Evolutionary conservation across 2,797 vertebrate species (phyloP).

Genomic region (Macropodus opercularis): DNA sequence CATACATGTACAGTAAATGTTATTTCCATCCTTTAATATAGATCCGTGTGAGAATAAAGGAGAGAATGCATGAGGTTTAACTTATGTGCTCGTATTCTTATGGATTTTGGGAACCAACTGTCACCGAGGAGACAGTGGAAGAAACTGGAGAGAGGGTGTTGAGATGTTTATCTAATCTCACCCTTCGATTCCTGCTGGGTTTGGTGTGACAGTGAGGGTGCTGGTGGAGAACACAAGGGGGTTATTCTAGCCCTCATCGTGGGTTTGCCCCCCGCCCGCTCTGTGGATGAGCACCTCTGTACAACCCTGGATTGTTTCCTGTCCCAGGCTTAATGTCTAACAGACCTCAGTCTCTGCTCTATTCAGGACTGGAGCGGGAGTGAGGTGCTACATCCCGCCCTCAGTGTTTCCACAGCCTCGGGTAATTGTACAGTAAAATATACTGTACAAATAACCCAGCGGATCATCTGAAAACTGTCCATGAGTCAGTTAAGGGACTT

Average conservation of each 20-base stretch:
- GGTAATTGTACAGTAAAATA: slow-evolving; percentile 12
- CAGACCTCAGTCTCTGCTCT: slow-evolving; percentile 70
- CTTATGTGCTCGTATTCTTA: slow-evolving; percentile 19
- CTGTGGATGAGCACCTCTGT: slow-evolving; percentile 55
- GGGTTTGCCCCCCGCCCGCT: slow-evolving; percentile 47
- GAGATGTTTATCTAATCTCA: slow-evolving; percentile 69
- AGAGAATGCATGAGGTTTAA: slow-evolving; percentile 39
- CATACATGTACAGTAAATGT: too few relatives aligned
- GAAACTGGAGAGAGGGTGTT: slow-evolving; percentile 38
- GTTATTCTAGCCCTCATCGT: slow-evolving; percentile 43
- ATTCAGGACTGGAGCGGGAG: slow-evolving; percentile 43
- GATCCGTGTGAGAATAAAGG: too few relatives aligned
- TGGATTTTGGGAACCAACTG: slow-evolving; percentile 30
- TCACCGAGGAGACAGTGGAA: slow-evolving; percentile 18
- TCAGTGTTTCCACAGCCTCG: slow-evolving; percentile 23
- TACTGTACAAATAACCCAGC: too few relatives aligned
- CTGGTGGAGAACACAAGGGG: slow-evolving; percentile 53
- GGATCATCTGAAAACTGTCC: too few relatives aligned
- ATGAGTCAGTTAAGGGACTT: too few relatives aligned
- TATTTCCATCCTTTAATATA: too few relatives aligned
- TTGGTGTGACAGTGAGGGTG: slow-evolving; percentile 22
- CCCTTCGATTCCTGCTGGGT: slow-evolving; percentile 20
- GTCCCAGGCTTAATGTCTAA: slow-evolving; percentile 80
- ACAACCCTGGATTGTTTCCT: slow-evolving; percentile 80
- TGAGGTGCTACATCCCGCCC: slow-evolving; percentile 23